Conservation (phyloP, 35 echinoderm and acorn worm genomes). For the Hemicentrotus pulcherrimus region DNA sequence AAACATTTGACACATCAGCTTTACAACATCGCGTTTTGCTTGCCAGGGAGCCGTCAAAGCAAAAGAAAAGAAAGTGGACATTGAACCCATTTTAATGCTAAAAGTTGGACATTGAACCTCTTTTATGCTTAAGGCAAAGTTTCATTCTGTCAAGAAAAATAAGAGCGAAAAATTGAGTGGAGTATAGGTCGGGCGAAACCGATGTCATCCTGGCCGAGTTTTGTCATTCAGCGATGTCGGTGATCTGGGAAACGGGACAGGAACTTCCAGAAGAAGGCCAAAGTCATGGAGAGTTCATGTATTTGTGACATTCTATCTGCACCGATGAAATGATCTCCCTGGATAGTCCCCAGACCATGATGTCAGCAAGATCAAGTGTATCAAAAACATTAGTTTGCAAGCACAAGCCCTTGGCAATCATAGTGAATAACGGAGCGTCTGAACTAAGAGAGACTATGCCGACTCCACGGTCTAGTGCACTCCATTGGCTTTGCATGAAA, state of each 20-base stretch:
- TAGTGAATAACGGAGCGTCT: no score
- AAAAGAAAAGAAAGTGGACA: background rate
- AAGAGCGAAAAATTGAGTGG: background rate
- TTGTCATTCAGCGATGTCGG: background rate
- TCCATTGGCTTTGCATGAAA: no score
- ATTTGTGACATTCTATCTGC: background rate
- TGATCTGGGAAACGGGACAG: background rate
- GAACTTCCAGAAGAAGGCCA: background rate
- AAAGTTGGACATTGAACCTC: background rate
- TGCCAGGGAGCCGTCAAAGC: background rate
- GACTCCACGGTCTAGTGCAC: no score
- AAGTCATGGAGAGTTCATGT: background rate
- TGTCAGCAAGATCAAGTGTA: background rate
- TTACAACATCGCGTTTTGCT: background rate
- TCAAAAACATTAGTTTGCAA: background rate
- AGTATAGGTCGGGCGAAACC: background rate
- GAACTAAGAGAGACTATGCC: no score
- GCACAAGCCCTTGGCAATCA: no score
- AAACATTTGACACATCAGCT: background rate
- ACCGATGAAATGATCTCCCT: background rate
- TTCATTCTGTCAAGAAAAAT: conserved; percentile 12
- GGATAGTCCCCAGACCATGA: background rate
- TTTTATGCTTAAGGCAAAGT: background rate
- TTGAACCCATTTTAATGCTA: background rate
- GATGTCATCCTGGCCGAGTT: background rate